Evolutionary conservation across 1,140 invertebrate genomes (phyloP), one percentile per base, ranked within the genome.

Genomic region (Zaprionus ghesquierei): DNA sequence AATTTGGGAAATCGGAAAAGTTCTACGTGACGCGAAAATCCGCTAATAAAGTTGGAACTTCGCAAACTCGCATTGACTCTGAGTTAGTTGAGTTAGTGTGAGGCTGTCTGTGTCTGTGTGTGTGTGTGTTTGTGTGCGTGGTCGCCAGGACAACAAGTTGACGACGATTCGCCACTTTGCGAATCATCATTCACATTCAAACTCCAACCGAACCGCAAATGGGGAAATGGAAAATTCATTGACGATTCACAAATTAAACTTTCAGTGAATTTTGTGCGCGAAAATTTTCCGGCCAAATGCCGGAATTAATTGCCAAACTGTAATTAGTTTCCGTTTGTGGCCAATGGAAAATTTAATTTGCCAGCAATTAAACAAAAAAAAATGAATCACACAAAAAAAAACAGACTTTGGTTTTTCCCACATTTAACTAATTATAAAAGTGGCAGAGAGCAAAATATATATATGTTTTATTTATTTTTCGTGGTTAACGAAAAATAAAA

Each of bases 311-410:
- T 82, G 68, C 56, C 41, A 68, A 85, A 80, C 60, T 69, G 56
- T 73, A 82, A 84, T 85, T 85, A 69, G 77, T 49, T 70, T 63
- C 35, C 53, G 63, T 25, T 79, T 75, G 81, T 65, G 71, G 66
- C 50, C 59, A 54, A 18, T 33, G 35, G 20, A 64, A 46, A 79
- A 79, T 82, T 76, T 72, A 79, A 84, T 79, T 79, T 72, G 68
- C 63, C 10, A 38, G 22, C 38, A 56, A 77, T 62, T 68, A 64
- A 25, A 13, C 23, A 49, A 18, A 56, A 74, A 62, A 38, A 15
- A 18, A 25, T 15, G 20, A 41, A 61, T 33, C 15, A 66, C 18
- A 51, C 6, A 27, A 77, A 70, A 61, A 61, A 74, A 61, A 61
- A 44, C 31, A 31, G 27, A 13, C 51, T 25, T 27, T 25, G 22